Evolutionary conservation across 1,140 invertebrate species (phyloP).

Genomic region (Trichogramma pretiosum): DNA sequence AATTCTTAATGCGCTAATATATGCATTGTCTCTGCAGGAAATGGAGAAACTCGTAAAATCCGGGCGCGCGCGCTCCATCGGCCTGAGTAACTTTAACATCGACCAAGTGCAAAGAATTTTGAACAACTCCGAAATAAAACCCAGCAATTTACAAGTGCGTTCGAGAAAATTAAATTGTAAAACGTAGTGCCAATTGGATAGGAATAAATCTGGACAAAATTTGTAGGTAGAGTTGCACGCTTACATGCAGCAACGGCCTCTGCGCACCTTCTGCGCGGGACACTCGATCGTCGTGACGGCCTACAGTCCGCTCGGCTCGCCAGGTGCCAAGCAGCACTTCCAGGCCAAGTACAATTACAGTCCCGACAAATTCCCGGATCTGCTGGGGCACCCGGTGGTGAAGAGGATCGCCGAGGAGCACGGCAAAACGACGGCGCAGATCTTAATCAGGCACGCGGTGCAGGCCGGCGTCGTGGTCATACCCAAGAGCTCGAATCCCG

Average conservation of each 20-base stretch:
- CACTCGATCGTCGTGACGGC: conserved; percentile 68
- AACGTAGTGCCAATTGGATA: conserved; percentile 6
- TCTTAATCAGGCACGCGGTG: conserved; percentile 67
- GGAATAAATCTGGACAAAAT: too few species aligned
- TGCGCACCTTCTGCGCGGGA: conserved; percentile 64
- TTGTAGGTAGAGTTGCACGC: conserved; percentile 71
- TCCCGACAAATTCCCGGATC: conserved; percentile 54
- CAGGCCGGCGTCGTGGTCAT: conserved; percentile 68
- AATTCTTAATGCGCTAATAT: too few species aligned
- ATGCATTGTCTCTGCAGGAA: conserved; percentile 45
- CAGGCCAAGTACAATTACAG: conserved; percentile 46
- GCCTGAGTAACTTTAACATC: conserved; percentile 74
- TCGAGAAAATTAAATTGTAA: background rate
- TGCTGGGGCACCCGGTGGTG: conserved; percentile 61
- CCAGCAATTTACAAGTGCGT: conserved; percentile 64
- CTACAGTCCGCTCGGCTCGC: conserved; percentile 74
- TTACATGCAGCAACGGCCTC: conserved; percentile 68
- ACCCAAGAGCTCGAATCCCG: conserved; percentile 71
- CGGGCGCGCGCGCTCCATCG: conserved; percentile 60
- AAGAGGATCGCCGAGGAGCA: conserved; percentile 59
- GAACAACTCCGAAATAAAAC: conserved; percentile 55
- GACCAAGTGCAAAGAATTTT: conserved; percentile 58
- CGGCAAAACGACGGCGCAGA: conserved; percentile 65
- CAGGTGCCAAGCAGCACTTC: conserved; percentile 44
- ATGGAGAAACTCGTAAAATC: conserved; percentile 65